Conservation (phyloP, 2,888 invertebrate genomes). For the Phania funesta region DNA sequence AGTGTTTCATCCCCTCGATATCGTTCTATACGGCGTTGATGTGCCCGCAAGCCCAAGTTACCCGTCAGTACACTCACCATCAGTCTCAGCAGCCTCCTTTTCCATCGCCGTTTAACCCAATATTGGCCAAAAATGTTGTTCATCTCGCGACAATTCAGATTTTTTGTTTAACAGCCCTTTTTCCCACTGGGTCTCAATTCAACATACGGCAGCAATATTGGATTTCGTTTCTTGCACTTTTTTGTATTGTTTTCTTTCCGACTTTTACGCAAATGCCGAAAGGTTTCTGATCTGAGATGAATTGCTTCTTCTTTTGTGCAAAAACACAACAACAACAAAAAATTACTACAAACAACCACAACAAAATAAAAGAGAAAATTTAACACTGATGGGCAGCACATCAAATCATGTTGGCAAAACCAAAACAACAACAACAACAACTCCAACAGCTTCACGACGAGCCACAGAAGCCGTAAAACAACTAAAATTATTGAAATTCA, state of each 20-base stretch:
- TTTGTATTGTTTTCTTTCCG: conserved; percentile 9
- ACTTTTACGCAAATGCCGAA: conserved; percentile 64
- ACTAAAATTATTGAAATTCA: conserved; percentile 69
- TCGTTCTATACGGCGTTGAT: too few relatives aligned
- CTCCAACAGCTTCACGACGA: conserved; percentile 7
- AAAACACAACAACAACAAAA: too few relatives aligned
- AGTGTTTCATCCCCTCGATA: too few relatives aligned
- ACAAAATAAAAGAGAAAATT: conserved; percentile 17
- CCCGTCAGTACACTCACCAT: too few relatives aligned
- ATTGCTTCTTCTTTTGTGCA: conserved; percentile 31
- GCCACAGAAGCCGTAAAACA: conserved; percentile 65
- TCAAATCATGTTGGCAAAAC: conserved; percentile 47
- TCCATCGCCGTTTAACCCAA: too few relatives aligned
- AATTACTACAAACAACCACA: neutral
- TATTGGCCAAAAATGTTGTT: too few relatives aligned
- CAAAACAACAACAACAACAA: neutral
- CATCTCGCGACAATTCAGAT: too few relatives aligned
- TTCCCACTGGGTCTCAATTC: conserved; percentile 15
- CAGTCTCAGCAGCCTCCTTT: too few relatives aligned
- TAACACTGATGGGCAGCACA: conserved; percentile 50
- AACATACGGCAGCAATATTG: conserved; percentile 2
- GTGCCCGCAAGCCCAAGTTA: too few relatives aligned
- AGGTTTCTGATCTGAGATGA: conserved; percentile 69
- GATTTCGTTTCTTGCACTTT: conserved; percentile 15
- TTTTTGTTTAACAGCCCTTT: too few relatives aligned